Evolutionary conservation across 1,140 invertebrate species (phyloP).

Genomic region (Nephila pilipes): DNA sequence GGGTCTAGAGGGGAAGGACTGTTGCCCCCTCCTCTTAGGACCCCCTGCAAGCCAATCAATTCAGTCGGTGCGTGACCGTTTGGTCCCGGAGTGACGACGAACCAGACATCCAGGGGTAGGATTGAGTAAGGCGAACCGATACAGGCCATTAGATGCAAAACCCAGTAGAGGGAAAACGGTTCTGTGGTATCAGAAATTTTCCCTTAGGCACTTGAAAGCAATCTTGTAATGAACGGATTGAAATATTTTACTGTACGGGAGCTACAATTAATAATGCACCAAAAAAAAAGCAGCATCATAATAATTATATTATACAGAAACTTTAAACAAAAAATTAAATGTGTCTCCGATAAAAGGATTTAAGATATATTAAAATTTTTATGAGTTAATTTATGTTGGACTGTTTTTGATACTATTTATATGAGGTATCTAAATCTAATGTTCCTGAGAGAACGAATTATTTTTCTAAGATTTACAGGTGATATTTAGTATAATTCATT

Average conservation of each 20-base stretch:
- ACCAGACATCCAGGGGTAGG: slow-evolving; percentile 53
- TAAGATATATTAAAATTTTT: too few relatives aligned
- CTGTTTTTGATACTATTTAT: too few relatives aligned
- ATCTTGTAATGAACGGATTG: not conserved
- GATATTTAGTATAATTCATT: too few relatives aligned
- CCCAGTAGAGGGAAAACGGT: not conserved
- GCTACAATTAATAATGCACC: not conserved
- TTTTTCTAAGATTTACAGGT: too few relatives aligned
- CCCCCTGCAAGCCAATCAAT: slow-evolving; percentile 58
- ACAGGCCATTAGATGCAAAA: slow-evolving; percentile 66
- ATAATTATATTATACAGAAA: too few relatives aligned
- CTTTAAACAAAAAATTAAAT: too few relatives aligned
- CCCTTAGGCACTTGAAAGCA: not conserved
- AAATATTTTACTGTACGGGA: not conserved
- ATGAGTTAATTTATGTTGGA: too few relatives aligned
- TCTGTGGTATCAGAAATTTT: not conserved
- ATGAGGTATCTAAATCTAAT: too few relatives aligned
- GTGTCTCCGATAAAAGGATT: too few relatives aligned
- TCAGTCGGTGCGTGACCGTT: slow-evolving; percentile 56
- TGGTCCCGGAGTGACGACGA: slow-evolving; percentile 35
- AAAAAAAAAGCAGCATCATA: too few relatives aligned
- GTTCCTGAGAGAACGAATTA: too few relatives aligned
- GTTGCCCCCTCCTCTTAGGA: not conserved
- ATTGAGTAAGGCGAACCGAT: slow-evolving; percentile 54
- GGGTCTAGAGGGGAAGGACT: not conserved